phyloP scores from a whole-genome alignment of 2,113 vertebrate genomes.

The Isichthys henryi region DNA sequence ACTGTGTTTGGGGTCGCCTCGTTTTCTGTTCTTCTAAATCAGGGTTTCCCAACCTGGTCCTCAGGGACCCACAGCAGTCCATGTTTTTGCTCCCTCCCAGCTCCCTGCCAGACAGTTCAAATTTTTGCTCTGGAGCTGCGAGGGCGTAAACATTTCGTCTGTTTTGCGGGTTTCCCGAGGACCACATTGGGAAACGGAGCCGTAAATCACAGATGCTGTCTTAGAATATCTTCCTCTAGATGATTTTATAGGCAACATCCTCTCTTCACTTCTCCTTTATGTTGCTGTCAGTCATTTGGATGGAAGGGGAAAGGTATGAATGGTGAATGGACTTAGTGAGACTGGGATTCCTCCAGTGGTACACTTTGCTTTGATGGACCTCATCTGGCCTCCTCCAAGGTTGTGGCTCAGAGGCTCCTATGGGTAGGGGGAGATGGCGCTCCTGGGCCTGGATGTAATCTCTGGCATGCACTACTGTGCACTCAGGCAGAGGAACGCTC shows the following conservation, averaged over 20 bases:
- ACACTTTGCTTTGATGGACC: neutral
- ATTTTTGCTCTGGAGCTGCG: neutral
- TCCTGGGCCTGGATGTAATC: neutral
- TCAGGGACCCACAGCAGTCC: too few relatives aligned
- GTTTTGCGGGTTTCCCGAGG: neutral
- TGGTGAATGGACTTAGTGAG: neutral
- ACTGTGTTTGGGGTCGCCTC: neutral
- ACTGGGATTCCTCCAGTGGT: neutral
- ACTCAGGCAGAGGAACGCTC: neutral
- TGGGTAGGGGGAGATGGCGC: neutral
- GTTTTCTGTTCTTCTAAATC: neutral
- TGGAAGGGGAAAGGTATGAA: neutral
- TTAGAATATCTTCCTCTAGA: neutral
- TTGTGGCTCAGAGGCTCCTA: neutral
- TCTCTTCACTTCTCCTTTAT: neutral
- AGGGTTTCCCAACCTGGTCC: neutral
- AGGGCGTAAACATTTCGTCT: neutral
- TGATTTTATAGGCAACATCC: constrained; percentile 3
- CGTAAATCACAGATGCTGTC: neutral
- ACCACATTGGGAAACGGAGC: neutral
- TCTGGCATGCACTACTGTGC: neutral
- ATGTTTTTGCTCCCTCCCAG: neutral
- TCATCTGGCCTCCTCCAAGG: neutral
- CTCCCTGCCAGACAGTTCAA: too few relatives aligned
- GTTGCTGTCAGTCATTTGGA: constrained; percentile 6